Percentiles rank a stretch among this genome's conserved stretches.
These are phyloP conservation scores for Eristalis tenax DNA, from an alignment of 2,888 invertebrate species.

Conservation along the genomic window DNA sequence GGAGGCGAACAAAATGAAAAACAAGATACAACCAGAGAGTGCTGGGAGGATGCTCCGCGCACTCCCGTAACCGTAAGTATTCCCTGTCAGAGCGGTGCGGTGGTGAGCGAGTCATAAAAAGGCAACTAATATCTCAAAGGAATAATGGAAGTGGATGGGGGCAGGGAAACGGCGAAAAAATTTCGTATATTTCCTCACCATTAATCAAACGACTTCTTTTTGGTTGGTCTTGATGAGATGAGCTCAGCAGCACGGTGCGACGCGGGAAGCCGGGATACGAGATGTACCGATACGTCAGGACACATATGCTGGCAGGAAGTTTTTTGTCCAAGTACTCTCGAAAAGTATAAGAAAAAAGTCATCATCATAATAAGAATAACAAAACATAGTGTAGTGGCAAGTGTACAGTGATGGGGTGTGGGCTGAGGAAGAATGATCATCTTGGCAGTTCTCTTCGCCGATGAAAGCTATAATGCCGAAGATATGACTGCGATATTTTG, in stretches of 20 bases:
- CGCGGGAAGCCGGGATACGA: conserved; percentile 2
- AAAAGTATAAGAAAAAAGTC: conserved; percentile 10
- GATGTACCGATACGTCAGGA: conserved; percentile 35
- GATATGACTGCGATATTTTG: background rate
- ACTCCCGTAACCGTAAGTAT: conserved; percentile 40
- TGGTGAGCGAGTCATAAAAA: conserved; percentile 45
- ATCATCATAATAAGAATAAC: conserved; percentile 56
- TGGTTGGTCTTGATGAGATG: conserved; percentile 43
- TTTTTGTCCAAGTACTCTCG: conserved; percentile 35
- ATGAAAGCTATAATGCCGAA: background rate
- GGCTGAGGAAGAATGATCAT: background rate
- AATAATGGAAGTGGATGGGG: conserved; percentile 42
- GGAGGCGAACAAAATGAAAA: too few species aligned
- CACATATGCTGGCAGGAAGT: conserved; percentile 58
- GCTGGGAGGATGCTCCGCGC: conserved; percentile 15
- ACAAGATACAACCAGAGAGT: background rate
- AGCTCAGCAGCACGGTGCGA: background rate
- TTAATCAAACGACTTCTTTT: conserved; percentile 59
- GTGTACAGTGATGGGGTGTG: background rate
- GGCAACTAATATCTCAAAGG: conserved; percentile 61
- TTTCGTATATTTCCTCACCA: conserved; percentile 49
- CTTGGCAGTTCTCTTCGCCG: background rate
- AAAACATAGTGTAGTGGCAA: background rate
- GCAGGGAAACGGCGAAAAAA: conserved; percentile 11
- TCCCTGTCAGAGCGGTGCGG: conserved; percentile 1